Evolutionary conservation across 2,888 invertebrate genomes (phyloP).

Genomic region (Stenotaenia linearis): DNA sequence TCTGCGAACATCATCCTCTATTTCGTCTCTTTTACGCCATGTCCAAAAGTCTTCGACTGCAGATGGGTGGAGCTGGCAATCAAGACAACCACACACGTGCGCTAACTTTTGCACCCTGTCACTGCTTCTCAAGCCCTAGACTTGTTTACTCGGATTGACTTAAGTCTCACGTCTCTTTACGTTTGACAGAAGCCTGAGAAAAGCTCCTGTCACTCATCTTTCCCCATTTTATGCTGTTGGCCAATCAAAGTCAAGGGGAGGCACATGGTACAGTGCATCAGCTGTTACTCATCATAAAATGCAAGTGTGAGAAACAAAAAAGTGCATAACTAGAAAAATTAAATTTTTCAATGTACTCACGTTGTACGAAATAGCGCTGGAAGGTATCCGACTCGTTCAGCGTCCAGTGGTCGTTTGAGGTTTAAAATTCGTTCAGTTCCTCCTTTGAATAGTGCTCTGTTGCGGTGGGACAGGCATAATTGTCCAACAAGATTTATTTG

Average conservation of each 20-base stretch:
- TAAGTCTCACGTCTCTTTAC: constrained; percentile 14
- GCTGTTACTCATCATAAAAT: not conserved
- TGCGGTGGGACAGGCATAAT: constrained; percentile 2
- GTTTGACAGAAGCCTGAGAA: constrained; percentile 12
- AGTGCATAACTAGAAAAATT: not conserved
- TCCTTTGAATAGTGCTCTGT: not conserved
- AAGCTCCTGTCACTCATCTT: constrained; percentile 18
- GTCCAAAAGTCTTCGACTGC: not conserved
- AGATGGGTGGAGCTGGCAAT: constrained; percentile 20
- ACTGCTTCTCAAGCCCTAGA: constrained; percentile 14
- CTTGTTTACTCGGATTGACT: constrained; percentile 17
- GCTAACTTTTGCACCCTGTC: not conserved
- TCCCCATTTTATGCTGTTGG: not conserved
- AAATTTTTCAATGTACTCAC: not conserved
- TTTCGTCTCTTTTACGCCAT: not conserved
- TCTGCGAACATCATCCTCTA: not conserved
- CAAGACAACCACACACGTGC: constrained; percentile 13
- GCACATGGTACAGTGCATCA: not conserved
- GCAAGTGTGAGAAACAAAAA: not conserved
- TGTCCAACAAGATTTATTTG: not conserved
- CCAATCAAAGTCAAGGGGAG: constrained; percentile 12
- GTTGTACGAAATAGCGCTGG: not conserved
- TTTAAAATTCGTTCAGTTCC: not conserved
- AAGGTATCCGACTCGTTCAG: not conserved
- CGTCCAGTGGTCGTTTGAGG: not conserved